Conservation (phyloP, 2,113 vertebrate genomes). For the Oxyura jamaicensis region DNA sequence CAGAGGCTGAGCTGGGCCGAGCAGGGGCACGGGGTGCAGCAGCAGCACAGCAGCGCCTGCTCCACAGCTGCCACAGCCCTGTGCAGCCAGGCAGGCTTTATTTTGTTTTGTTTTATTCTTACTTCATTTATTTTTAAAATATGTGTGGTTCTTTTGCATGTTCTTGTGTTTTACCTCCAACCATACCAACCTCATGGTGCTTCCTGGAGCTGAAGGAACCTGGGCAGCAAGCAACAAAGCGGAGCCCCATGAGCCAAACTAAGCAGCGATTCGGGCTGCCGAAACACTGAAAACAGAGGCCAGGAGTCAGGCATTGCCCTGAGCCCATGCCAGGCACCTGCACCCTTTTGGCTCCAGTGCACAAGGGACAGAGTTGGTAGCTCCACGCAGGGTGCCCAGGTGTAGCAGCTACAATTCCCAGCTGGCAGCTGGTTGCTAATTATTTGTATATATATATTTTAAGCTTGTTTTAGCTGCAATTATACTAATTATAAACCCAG, state of each 20-base stretch:
- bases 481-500: not conserved
- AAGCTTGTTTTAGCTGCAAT: not conserved
- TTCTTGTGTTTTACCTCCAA: not conserved
- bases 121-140: not conserved
- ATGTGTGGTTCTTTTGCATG: rapidly evolving
- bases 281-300: not conserved
- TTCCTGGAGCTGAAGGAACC: not conserved
- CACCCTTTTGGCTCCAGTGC: not conserved
- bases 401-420: not conserved
- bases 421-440: not conserved
- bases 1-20: not conserved
- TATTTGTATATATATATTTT: not conserved
- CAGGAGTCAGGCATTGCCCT: not conserved
- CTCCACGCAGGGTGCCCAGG: not conserved
- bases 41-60: not conserved
- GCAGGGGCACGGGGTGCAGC: not conserved
- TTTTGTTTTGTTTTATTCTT: not conserved
- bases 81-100: rapidly evolving
- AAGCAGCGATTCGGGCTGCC: rapidly evolving
- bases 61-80: no score
- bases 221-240: not conserved
- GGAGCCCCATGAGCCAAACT: not conserved
- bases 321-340: not conserved
- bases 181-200: rapidly evolving
- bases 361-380: not conserved